Conservation (phyloP, 2,797 vertebrate species). For the Carcharodon carcharias region DNA sequence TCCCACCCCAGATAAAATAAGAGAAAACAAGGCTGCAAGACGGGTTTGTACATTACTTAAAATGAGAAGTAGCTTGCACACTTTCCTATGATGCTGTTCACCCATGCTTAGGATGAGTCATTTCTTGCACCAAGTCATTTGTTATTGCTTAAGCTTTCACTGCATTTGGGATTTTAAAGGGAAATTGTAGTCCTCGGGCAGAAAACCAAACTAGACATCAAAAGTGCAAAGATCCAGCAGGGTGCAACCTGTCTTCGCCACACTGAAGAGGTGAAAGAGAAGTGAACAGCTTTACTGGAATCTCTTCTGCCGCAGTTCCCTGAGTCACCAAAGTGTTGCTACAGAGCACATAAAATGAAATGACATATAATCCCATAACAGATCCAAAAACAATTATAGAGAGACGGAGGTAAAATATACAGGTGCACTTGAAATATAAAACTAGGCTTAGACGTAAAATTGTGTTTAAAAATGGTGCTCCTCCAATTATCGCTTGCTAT, state of each 20-base stretch:
- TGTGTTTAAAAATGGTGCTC: neutral
- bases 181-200: neutral
- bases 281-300: neutral
- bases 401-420: neutral
- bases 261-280: neutral
- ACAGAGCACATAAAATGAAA: neutral
- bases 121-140: neutral
- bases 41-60: neutral
- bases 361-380: neutral
- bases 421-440: neutral
- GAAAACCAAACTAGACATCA: neutral
- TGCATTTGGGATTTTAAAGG: neutral
- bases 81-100: neutral
- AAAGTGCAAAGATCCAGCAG: neutral
- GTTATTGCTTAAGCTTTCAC: neutral
- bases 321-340: neutral
- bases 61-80: neutral
- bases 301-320: neutral
- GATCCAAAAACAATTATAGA: neutral
- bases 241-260: neutral
- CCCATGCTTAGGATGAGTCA: neutral
- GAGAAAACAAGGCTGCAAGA: neutral
- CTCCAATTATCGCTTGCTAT: neutral
- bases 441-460: neutral
- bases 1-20: neutral